Evolutionary conservation across 2,113 vertebrate genomes (phyloP), one percentile per base, ranked within the genome.

Genomic region (Takifugu bimaculatus): DNA sequence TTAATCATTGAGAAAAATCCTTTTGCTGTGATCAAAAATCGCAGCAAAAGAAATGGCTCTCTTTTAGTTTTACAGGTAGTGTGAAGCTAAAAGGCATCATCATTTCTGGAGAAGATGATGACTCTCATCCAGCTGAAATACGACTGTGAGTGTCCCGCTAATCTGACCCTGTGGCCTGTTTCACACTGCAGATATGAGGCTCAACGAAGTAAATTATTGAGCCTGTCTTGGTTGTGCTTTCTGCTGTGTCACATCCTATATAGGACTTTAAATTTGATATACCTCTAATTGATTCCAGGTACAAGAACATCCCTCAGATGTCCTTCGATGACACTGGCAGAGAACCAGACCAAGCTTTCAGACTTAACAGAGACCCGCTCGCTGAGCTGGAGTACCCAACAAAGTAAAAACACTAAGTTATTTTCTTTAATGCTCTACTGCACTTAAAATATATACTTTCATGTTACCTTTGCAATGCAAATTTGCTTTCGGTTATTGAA

Each of bases 291-390:
- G 3, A 49, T 25, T 48, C 1, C 73, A 99, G 97, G 71, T 99
- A 91, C 84, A 97, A 93, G 88, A 99, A 99, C 83, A 91, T 97
- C 82, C 94, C 95, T 67, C 95, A 98, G 68, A 99, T 99, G 96
- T 97, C 96, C 4, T 99, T 99, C 65, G 97, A 95, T 59, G 95
- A 96, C 47, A 79, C 93, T 2, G 92, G 90, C 82, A 90, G 92
- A 85, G 96, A 98, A 51, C 89, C 96, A 0, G 97, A 99, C 20
- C 96, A 99, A 82, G 93, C 75, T 0, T 98, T 99, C 81, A 93
- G 91, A 72, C 90, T 99, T 73, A 97, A 95, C 88, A 88, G 88
- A 77, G 97, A 99, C 54, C 85, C 91, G 0, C 14, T 13, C 0
- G 97, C 95, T 55, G 90, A 96, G 76, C 90, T 98, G 79, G 97